A percentile compares a stretch with the other conserved stretches of the same genome.
Conservation (phyloP, 2,888 invertebrate genomes). For the Lithophane leautieri region DNA sequence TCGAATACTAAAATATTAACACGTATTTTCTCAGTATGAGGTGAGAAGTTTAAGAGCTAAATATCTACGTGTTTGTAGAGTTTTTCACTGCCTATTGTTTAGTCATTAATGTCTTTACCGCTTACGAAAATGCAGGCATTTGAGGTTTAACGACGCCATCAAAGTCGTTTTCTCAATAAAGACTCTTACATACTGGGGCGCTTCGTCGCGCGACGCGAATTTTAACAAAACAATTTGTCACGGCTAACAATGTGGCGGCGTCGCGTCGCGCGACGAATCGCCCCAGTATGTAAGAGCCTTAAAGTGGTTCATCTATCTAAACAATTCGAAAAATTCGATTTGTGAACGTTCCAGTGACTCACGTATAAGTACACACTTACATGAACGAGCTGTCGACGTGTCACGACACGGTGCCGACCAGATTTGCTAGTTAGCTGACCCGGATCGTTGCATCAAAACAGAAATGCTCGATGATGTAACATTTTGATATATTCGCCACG, state of each 20-base stretch:
- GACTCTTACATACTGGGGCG: too few species aligned
- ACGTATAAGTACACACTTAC: slow-evolving; percentile 13
- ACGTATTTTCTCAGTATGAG: background rate
- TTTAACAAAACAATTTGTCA: too few species aligned
- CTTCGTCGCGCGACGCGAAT: too few species aligned
- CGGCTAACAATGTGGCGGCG: too few species aligned
- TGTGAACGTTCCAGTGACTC: slow-evolving; percentile 2
- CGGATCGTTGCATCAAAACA: slow-evolving; percentile 49
- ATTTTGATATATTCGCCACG: too few species aligned
- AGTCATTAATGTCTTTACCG: background rate
- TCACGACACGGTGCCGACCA: slow-evolving; percentile 51
- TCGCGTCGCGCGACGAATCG: too few species aligned
- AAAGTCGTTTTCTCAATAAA: background rate
- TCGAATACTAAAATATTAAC: background rate
- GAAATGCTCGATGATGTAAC: too few species aligned
- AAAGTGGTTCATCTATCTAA: background rate
- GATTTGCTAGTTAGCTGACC: slow-evolving; percentile 62
- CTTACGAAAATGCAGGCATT: background rate
- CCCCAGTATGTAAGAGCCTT: too few species aligned
- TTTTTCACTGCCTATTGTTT: background rate
- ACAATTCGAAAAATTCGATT: background rate
- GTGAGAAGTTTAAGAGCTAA: background rate
- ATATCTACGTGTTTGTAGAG: background rate
- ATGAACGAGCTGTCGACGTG: slow-evolving; percentile 8
- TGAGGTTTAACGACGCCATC: background rate